A percentile compares a stretch with the other conserved stretches of the same genome.
Conservation (phyloP, 2,888 invertebrate genomes). For the Tortrix viridana region DNA sequence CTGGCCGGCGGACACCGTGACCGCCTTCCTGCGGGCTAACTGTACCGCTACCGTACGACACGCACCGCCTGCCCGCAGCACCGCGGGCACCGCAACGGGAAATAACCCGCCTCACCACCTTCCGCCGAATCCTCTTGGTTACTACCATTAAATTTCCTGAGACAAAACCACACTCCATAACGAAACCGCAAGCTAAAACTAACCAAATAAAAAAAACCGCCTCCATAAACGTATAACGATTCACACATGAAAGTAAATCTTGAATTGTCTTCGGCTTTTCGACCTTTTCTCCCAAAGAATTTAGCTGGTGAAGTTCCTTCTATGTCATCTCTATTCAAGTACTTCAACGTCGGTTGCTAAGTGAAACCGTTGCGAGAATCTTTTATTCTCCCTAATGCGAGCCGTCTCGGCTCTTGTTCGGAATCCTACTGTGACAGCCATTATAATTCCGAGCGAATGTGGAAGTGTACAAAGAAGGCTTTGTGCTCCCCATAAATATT, state of each 20-base stretch:
- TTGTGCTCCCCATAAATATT: slow-evolving; percentile 80
- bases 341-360: slow-evolving; percentile 75
- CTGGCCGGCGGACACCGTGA: slow-evolving; percentile 64
- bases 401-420: slow-evolving; percentile 80
- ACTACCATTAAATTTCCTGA: slow-evolving; percentile 64
- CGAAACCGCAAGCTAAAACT: slow-evolving; percentile 60
- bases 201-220: slow-evolving; percentile 47
- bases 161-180: slow-evolving; percentile 54
- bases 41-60: slow-evolving; percentile 73
- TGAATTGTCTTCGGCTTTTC: slow-evolving; percentile 46
- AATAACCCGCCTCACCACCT: slow-evolving; percentile 55
- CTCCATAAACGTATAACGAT: slow-evolving; percentile 42
- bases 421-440: slow-evolving; percentile 79
- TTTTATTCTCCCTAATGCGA: slow-evolving; percentile 77
- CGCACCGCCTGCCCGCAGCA: slow-evolving; percentile 57
- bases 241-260: slow-evolving; percentile 58
- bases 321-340: slow-evolving; percentile 68
- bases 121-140: slow-evolving; percentile 52
- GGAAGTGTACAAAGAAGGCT: slow-evolving; percentile 77
- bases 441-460: slow-evolving; percentile 81
- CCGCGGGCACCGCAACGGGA: slow-evolving; percentile 64
- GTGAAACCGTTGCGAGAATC: slow-evolving; percentile 73
- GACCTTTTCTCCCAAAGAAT: slow-evolving; percentile 58
- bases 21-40: slow-evolving; percentile 70
- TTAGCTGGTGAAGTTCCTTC: slow-evolving; percentile 60